phyloP scores from a whole-genome alignment of 1,140 invertebrate genomes.

The Brachionus rotundiformis region DNA sequence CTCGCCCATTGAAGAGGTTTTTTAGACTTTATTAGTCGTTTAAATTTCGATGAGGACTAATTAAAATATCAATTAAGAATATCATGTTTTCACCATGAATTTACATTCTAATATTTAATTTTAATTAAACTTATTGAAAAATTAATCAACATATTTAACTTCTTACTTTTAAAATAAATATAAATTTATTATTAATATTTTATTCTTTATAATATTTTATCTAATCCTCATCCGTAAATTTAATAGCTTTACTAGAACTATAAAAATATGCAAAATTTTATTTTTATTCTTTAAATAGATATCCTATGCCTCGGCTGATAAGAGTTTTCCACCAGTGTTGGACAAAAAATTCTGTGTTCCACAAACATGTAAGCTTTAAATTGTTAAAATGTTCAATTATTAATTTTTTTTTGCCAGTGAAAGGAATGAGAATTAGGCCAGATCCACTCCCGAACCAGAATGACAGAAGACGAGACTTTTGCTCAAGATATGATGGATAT shows the following conservation, averaged over 20 bases:
- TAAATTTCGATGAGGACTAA: too few species aligned
- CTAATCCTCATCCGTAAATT: too few species aligned
- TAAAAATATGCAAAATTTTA: too few species aligned
- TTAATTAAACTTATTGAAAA: too few species aligned
- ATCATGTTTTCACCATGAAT: too few species aligned
- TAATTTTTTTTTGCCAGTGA: constrained; percentile 56
- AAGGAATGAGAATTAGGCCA: constrained; percentile 59
- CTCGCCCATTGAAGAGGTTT: constrained; percentile 66
- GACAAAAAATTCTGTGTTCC: constrained; percentile 55
- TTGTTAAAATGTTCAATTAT: constrained; percentile 42
- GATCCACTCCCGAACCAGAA: constrained; percentile 63
- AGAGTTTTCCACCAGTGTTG: constrained; percentile 54
- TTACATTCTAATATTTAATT: too few species aligned
- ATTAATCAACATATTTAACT: neutral
- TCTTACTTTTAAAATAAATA: neutral
- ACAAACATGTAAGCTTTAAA: constrained; percentile 54
- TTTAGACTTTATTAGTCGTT: neutral
- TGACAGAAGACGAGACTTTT: constrained; percentile 63
- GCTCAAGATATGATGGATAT: constrained; percentile 63
- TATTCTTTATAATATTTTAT: neutral
- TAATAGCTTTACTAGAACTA: too few species aligned
- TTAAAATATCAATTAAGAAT: too few species aligned
- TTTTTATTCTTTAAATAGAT: too few species aligned
- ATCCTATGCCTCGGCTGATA: constrained; percentile 52
- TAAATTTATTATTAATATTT: neutral